phyloP scores from a whole-genome alignment of 2,113 vertebrate genomes.

The Regulus satrapa region DNA sequence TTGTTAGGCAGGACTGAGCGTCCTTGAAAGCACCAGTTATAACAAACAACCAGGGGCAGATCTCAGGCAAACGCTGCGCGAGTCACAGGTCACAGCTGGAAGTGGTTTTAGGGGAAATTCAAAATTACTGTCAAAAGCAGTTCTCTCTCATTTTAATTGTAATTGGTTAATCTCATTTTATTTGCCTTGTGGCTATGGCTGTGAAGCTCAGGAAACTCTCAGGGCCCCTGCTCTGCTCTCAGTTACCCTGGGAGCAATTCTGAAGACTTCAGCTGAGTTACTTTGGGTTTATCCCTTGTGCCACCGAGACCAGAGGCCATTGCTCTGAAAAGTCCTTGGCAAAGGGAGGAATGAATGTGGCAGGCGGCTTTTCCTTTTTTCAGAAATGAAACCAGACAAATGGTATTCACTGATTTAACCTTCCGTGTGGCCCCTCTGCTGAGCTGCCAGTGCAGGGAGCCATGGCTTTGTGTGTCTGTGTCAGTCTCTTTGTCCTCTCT shows the following conservation, averaged over 20 bases:
- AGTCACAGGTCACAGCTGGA: constrained; percentile 71
- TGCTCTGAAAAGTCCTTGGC: background rate
- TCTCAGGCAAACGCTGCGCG: background rate
- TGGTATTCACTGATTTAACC: background rate
- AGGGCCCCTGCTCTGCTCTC: constrained; percentile 10
- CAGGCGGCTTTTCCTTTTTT: background rate
- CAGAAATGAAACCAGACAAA: background rate
- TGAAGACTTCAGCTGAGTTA: constrained; percentile 19
- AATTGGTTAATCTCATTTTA: constrained; percentile 70
- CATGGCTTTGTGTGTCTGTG: background rate
- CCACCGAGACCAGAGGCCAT: background rate
- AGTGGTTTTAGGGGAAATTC: constrained; percentile 63
- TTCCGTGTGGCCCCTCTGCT: background rate
- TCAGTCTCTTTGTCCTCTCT: background rate
- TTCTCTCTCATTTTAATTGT: constrained; percentile 55
- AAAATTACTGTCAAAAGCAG: constrained; percentile 65
- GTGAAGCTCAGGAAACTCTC: constrained; percentile 31
- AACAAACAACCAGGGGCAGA: constrained; percentile 30
- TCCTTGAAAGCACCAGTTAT: constrained; percentile 31
- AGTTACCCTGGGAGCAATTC: constrained; percentile 44
- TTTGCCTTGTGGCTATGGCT: constrained; percentile 49
- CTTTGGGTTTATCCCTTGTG: constrained; percentile 30
- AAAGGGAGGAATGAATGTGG: background rate
- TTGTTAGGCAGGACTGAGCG: background rate
- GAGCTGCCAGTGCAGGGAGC: background rate